A percentile compares a stretch with the other conserved stretches of the same genome.
Conservation (phyloP, 2,113 vertebrate species). For the Ovibos moschatus region DNA sequence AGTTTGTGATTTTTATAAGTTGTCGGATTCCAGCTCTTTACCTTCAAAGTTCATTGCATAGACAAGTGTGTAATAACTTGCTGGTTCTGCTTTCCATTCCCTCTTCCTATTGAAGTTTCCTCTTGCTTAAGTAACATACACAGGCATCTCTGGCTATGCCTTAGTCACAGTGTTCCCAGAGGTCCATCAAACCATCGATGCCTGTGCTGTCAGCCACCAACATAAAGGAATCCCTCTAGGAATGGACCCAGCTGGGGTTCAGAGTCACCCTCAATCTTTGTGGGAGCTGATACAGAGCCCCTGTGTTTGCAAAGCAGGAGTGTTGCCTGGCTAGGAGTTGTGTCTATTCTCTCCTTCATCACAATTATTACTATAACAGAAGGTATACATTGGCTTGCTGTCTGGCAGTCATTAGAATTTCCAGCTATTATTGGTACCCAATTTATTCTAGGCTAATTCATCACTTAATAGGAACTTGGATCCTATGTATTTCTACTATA, state of each 20-base stretch:
- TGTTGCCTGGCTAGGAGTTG: not conserved
- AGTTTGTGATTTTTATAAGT: not conserved
- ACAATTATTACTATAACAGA: not conserved
- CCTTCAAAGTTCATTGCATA: not conserved
- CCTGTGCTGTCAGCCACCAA: not conserved
- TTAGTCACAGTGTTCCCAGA: too few relatives aligned
- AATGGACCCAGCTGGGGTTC: not conserved
- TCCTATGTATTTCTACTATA: not conserved
- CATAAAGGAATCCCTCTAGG: not conserved
- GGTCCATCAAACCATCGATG: not conserved
- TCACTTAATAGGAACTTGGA: not conserved
- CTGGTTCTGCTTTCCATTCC: not conserved
- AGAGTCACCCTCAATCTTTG: not conserved
- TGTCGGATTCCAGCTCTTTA: not conserved
- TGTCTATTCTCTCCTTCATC: not conserved
- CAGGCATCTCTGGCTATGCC: not conserved
- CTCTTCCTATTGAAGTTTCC: not conserved
- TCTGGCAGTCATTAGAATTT: not conserved
- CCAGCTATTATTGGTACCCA: not conserved
- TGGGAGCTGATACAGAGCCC: not conserved
- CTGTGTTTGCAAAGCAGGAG: accelerated
- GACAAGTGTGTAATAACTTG: not conserved
- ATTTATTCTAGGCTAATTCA: not conserved
- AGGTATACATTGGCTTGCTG: not conserved
- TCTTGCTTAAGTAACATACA: not conserved